Base-by-base conservation (phyloP, 1,140 invertebrate species). In the Chymomyza costata region DNA sequence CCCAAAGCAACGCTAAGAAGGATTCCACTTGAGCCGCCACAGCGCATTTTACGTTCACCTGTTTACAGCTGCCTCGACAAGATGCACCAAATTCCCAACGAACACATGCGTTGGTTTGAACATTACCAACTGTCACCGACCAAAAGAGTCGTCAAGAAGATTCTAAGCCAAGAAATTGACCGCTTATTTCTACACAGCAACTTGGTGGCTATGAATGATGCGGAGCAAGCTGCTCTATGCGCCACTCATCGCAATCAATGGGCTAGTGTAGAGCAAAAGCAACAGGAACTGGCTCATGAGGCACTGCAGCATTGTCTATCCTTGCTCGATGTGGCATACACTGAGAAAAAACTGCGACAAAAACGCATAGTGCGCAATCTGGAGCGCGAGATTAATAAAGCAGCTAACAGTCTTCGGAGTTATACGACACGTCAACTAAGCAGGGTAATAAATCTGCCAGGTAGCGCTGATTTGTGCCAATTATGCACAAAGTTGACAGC, bases 361-460 rank as follows among this genome's bases (percentile, higher is more conserved):
- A 14, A 45, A 2, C 18, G 32, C 0, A 61, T 78, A 1, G 2
- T 53, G 0, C 14, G 52, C 0, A 38, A 58, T n/a, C 25, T 76
- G 35, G 71, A 78, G 45, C 14, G n/a, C 0, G 62, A 70, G 5
- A 40, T 66, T n/a, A n/a, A n/a, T n/a, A n/a, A n/a, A n/a, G n/a
- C n/a, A n/a, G n/a, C n/a, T n/a, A n/a, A n/a, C n/a, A n/a, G n/a
- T n/a, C n/a, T n/a, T n/a, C n/a, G 3, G 8, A 59, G 1, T 8
- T n/a, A n/a, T n/a, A n/a, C n/a, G n/a, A 8, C 8, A 25, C 21
- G 8, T 25, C 3, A 25, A 25, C 21, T 25, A 25, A 8, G 21
- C 8, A 8, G 21, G 8, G 21, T 25, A 8, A 25, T 25, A 25
- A 25, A 3, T 25, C 3, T 25, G 21, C 21, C 21, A 25, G 21